Percentiles rank a stretch among this genome's conserved stretches.
Conservation (phyloP, 2,888 invertebrate species). For the Dioctria rufipes region DNA sequence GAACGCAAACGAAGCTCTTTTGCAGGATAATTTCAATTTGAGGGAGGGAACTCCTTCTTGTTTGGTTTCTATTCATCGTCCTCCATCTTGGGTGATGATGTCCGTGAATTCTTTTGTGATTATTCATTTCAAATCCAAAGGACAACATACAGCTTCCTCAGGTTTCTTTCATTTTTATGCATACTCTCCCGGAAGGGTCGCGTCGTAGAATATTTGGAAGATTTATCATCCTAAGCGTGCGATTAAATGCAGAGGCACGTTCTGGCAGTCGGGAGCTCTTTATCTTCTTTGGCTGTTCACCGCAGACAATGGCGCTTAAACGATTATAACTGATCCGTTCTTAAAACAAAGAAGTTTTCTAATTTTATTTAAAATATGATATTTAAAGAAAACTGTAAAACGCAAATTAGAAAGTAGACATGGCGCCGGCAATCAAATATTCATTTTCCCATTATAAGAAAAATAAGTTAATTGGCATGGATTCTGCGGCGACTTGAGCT, state of each 20-base stretch:
- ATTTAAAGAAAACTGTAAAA: too few relatives aligned
- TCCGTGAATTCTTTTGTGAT: conserved; percentile 40
- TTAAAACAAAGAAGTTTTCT: too few relatives aligned
- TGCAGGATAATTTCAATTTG: conserved; percentile 24
- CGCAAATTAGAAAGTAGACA: too few relatives aligned
- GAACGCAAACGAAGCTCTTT: background rate
- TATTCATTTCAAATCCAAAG: conserved; percentile 25
- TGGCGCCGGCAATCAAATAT: too few relatives aligned
- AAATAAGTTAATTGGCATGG: too few relatives aligned
- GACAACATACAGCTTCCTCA: conserved; percentile 12
- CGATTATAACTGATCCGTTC: too few relatives aligned
- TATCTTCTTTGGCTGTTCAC: conserved; percentile 17
- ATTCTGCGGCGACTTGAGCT: too few relatives aligned
- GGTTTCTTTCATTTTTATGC: conserved; percentile 12
- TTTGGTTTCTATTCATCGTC: background rate
- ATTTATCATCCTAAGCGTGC: conserved; percentile 54
- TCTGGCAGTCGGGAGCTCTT: conserved; percentile 51
- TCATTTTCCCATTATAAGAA: too few relatives aligned
- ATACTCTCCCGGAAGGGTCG: conserved; percentile 10
- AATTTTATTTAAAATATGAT: too few relatives aligned
- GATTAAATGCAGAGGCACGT: conserved; percentile 57
- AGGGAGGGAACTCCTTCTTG: background rate
- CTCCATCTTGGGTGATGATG: conserved; percentile 11
- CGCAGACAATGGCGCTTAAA: background rate
- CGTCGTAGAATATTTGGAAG: conserved; percentile 14